Conservation (phyloP, 2,113 vertebrate genomes). For the Geococcyx californianus region DNA sequence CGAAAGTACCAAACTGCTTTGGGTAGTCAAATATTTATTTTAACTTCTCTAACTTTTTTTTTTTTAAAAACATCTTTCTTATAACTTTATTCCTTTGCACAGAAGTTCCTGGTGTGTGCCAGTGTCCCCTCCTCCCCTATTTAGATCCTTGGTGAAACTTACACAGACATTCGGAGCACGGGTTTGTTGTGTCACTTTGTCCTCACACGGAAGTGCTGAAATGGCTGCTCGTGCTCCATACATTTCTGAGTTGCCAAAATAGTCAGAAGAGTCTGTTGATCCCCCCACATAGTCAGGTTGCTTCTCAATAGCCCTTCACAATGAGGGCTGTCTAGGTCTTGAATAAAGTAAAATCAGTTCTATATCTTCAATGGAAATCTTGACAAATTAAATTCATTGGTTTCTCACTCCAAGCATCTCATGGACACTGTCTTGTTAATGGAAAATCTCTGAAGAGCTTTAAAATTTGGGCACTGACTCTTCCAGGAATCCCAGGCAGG, state of each 20-base stretch:
- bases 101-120: background rate
- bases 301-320: background rate
- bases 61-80: background rate
- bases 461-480: background rate
- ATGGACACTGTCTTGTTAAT: background rate
- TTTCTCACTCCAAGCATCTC: background rate
- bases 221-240: background rate
- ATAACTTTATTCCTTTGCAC: background rate
- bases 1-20: background rate
- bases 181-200: background rate
- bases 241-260: accelerated
- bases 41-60: background rate
- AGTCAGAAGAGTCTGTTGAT: background rate
- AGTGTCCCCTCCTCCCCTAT: background rate
- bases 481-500: background rate
- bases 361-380: background rate
- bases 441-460: background rate
- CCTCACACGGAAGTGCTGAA: background rate
- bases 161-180: accelerated
- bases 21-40: background rate
- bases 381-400: background rate
- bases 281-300: background rate
- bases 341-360: background rate
- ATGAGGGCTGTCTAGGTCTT: background rate
- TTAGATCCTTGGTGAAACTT: background rate